Percentiles rank a stretch among this genome's conserved stretches.
These are phyloP conservation scores for Bilobella aurantiaca DNA, from an alignment of 1,140 invertebrate species.

Conservation along the genomic window DNA sequence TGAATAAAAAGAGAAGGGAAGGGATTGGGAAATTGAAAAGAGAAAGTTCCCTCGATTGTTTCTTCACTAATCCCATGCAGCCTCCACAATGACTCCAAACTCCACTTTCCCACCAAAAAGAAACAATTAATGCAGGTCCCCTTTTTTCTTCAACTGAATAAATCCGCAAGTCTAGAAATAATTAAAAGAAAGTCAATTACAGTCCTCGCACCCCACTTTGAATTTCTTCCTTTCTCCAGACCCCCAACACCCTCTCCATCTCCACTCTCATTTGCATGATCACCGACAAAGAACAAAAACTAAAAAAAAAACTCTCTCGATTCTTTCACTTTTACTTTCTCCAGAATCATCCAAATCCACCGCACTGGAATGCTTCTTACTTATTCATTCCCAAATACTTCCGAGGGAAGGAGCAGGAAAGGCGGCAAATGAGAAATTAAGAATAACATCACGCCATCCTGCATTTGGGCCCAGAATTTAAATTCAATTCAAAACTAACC, in stretches of 20 bases:
- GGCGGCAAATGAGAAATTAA: no score
- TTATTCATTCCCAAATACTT: neutral
- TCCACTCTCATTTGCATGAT: conserved; percentile 36
- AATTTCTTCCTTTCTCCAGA: conserved; percentile 32
- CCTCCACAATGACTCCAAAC: conserved; percentile 35
- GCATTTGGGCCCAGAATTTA: no score
- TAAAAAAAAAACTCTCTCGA: conserved; percentile 3
- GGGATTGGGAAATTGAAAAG: neutral
- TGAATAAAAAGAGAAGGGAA: neutral
- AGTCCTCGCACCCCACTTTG: no score
- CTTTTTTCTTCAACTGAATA: conserved; percentile 34
- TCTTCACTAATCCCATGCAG: conserved; percentile 36
- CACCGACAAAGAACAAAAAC: conserved; percentile 20
- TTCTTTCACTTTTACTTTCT: conserved; percentile 15
- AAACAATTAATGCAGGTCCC: conserved; percentile 37
- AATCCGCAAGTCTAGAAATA: conserved; percentile 34
- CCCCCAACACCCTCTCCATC: conserved; percentile 30
- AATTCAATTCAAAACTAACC: no score
- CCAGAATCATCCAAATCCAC: neutral
- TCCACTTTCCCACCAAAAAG: conserved; percentile 33
- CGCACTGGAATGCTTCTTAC: neutral
- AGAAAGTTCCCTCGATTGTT: conserved; percentile 36
- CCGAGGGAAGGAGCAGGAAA: no score
- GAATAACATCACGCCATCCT: no score
- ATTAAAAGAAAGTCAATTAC: conserved; percentile 37